Conservation (phyloP, 2,797 vertebrate genomes). For the Poecilia velifera region DNA sequence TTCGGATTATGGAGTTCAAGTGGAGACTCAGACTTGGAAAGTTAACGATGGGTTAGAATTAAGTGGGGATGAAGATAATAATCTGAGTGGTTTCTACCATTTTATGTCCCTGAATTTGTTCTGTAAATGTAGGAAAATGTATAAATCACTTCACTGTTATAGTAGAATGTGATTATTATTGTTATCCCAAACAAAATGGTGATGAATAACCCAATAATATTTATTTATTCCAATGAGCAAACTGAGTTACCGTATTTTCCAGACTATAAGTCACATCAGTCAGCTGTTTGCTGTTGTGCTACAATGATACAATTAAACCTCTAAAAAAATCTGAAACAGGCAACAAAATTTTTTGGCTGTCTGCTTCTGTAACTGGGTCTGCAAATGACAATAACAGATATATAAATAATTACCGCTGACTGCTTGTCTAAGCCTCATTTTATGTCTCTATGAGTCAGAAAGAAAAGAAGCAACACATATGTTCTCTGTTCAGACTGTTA, state of each 20-base stretch:
- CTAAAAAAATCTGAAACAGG: not conserved
- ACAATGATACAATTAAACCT: not conserved
- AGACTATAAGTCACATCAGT: too few relatives aligned
- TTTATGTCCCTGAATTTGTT: not conserved
- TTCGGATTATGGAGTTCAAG: not conserved
- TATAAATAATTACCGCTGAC: too few relatives aligned
- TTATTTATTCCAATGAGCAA: not conserved
- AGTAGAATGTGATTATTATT: not conserved
- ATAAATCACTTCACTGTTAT: not conserved
- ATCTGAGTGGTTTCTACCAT: not conserved
- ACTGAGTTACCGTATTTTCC: not conserved
- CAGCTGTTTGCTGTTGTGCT: not conserved
- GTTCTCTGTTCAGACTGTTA: too few relatives aligned
- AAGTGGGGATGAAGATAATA: not conserved
- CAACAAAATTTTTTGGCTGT: not conserved
- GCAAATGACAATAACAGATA: too few relatives aligned
- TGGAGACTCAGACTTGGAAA: not conserved
- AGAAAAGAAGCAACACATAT: not conserved
- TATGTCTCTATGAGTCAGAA: too few relatives aligned
- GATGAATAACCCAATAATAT: not conserved
- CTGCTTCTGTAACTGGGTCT: too few relatives aligned
- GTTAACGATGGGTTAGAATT: not conserved
- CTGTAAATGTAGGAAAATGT: not conserved
- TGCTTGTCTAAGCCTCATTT: not conserved
- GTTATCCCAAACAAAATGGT: not conserved